These are phyloP conservation scores for Mermis nigrescens DNA, from an alignment of 2,888 invertebrate species.

Conservation along the genomic window DNA sequence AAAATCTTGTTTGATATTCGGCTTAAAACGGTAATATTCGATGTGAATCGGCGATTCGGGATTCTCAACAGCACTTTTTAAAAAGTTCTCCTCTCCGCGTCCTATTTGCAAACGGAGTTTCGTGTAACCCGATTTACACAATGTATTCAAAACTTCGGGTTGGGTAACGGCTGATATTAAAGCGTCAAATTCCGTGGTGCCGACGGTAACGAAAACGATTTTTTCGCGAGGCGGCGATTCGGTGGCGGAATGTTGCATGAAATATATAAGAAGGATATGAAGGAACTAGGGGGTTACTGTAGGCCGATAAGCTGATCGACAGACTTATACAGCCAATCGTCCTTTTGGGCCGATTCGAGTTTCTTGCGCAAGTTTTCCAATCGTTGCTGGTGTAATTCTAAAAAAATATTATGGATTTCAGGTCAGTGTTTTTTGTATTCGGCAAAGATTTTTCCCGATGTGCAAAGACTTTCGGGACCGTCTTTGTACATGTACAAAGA, in stretches of 20 bases:
- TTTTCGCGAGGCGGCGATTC: too few relatives aligned
- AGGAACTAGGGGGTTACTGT: slow-evolving; percentile 7
- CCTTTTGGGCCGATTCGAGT: background rate
- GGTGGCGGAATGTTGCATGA: too few relatives aligned
- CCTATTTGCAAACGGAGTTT: slow-evolving; percentile 60
- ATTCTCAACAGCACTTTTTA: slow-evolving; percentile 34
- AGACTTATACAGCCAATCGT: background rate
- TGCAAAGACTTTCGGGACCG: too few relatives aligned
- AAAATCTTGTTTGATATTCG: slow-evolving; percentile 1
- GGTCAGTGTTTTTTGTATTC: too few relatives aligned
- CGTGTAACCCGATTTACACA: slow-evolving; percentile 49
- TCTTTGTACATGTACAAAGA: too few relatives aligned
- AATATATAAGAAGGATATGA: too few relatives aligned
- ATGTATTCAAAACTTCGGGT: slow-evolving; percentile 41
- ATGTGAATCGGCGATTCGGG: background rate
- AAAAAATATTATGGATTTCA: too few relatives aligned
- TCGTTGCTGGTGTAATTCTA: slow-evolving; percentile 15
- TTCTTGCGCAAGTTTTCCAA: background rate
- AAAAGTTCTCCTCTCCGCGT: slow-evolving; percentile 38
- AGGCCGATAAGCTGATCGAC: background rate
- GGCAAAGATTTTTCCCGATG: too few relatives aligned
- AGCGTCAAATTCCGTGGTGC: slow-evolving; percentile 76
- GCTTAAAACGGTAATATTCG: slow-evolving; percentile 8
- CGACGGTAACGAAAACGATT: slow-evolving; percentile 69
- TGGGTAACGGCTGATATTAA: slow-evolving; percentile 49